Evolutionary conservation across 2,888 invertebrate genomes (phyloP), one percentile per base, ranked within the genome.

Genomic region (Acanthosepion lycidas): DNA sequence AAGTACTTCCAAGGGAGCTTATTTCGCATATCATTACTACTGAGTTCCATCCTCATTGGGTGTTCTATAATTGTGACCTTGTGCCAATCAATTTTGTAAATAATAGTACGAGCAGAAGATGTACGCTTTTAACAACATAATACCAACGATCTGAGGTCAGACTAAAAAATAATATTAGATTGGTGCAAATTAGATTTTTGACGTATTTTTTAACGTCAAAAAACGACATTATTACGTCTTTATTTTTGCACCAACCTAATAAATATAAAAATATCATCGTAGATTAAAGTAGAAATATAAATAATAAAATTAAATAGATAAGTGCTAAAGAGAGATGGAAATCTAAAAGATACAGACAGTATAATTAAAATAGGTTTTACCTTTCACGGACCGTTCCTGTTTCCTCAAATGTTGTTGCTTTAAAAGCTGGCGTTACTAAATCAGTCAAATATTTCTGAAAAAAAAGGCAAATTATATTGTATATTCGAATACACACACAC

Each of bases 361-460:
- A 4, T 26, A 64, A 78, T 78, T 9, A 1, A 9, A 23, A 42
- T n/a, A 92, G 4, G 94, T 0, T 95, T 94, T 94, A 96, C 97
- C 96, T 96, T 94, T 96, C 96, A 15, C 96, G 96, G 15, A 97
- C 94, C 0, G 95, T 95, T 48, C 96, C 96, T 23, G 94, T 95
- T 18, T 95, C 95, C 0, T 95, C 95, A 23, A 95, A 96, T 0
- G 96, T 96, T 6, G 96, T 95, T 51, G 95, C 95, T 33, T 95
- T 95, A 93, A 96, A 96, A 0, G 96, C 96, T 2, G 97, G 97
- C 0, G 96, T 96, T 42, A 97, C 96, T 64, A 97, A 95, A 15
- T 96, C 95, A 28, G 95, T 95, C 18, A 97, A 95, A 94, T 97
- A 97, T 95, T 96, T 96, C 97, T 97, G 96, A 42, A 96, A 95